Conservation (phyloP, 1,140 invertebrate genomes). For the Formica selysi region DNA sequence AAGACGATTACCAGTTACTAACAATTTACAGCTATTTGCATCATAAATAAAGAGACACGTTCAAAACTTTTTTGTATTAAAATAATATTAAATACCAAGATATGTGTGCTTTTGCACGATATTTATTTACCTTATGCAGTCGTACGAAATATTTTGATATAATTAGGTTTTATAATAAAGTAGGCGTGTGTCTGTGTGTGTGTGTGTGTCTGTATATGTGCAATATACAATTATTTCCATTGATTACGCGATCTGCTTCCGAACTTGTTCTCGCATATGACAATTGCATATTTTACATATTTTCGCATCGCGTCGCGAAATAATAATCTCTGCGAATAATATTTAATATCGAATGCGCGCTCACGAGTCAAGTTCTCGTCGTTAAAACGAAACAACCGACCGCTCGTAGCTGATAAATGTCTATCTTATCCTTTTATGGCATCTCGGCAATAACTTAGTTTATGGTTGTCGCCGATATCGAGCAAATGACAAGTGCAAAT, state of each 20-base stretch:
- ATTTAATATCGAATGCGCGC: constrained; percentile 56
- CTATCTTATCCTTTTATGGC: constrained; percentile 83
- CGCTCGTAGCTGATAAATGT: constrained; percentile 81
- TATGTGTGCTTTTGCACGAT: neutral
- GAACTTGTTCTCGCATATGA: neutral
- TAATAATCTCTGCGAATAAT: constrained; percentile 42
- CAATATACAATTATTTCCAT: neutral
- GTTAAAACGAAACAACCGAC: constrained; percentile 73
- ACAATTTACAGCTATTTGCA: neutral
- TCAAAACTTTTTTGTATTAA: neutral
- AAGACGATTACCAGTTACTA: neutral
- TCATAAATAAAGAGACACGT: neutral
- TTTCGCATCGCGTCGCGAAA: constrained; percentile 12
- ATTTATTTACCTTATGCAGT: neutral
- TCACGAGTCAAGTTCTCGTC: constrained; percentile 62
- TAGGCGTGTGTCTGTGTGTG: neutral
- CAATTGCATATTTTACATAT: constrained; percentile 18
- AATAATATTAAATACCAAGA: neutral
- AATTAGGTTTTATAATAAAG: neutral
- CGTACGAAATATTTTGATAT: neutral
- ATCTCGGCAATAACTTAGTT: constrained; percentile 80
- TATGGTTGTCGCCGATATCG: constrained; percentile 78
- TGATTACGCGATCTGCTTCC: neutral
- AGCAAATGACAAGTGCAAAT: constrained; percentile 79
- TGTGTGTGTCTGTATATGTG: too few species aligned